Percentiles rank a stretch among this genome's conserved stretches.
Conservation (phyloP, 2,888 invertebrate genomes). For the Timema cristinae region DNA sequence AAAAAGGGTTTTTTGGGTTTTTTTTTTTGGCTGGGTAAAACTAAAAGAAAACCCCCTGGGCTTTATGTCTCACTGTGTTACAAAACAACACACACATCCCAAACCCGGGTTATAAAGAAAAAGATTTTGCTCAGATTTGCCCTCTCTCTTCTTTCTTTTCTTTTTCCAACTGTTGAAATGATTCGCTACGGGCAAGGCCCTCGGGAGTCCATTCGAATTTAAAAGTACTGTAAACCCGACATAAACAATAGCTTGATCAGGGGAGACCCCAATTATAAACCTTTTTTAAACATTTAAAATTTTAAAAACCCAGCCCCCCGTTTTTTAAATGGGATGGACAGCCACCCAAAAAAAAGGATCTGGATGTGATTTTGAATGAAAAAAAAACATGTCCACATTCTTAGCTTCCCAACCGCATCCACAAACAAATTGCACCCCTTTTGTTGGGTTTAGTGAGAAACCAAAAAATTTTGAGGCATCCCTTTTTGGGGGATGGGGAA, state of each 20-base stretch:
- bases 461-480: conserved; percentile 17
- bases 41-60: too few species aligned
- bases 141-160: conserved; percentile 43
- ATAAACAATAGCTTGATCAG: not conserved
- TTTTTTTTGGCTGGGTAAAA: too few species aligned
- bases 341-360: conserved; percentile 16
- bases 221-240: conserved; percentile 43
- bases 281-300: not conserved
- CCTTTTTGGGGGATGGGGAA: conserved; percentile 11
- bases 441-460: not conserved
- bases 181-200: conserved; percentile 46
- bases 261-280: not conserved
- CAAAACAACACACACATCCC: not conserved
- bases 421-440: not conserved
- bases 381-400: not conserved
- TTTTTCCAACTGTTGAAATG: conserved; percentile 43
- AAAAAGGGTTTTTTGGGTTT: too few species aligned
- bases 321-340: conserved; percentile 11
- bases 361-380: conserved; percentile 15
- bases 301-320: not conserved
- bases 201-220: conserved; percentile 49
- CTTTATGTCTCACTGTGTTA: too few species aligned
- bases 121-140: not conserved
- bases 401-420: conserved; percentile 7
- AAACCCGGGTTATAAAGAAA: not conserved